These are phyloP conservation scores for Rhopalosiphum nymphaeae DNA, from an alignment of 2,888 invertebrate genomes.

Conservation along the genomic window DNA sequence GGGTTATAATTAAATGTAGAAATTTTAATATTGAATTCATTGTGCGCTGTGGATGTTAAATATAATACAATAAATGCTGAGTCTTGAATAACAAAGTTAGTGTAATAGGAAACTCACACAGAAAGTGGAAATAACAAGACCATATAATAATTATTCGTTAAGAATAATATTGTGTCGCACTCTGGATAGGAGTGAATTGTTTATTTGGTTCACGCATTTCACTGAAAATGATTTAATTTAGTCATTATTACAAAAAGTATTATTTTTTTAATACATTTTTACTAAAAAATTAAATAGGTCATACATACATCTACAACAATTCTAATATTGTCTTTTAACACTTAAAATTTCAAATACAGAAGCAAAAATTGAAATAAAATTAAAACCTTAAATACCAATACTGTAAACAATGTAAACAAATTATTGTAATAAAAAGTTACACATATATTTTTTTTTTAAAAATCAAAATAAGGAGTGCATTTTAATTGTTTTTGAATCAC, in stretches of 20 bases:
- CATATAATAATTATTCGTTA: neutral
- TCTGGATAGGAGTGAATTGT: neutral
- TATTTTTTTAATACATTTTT: neutral
- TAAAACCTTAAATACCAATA: neutral
- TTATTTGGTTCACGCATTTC: neutral
- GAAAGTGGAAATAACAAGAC: neutral
- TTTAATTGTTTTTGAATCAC: neutral
- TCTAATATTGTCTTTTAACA: neutral
- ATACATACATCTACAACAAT: neutral
- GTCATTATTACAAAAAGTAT: neutral
- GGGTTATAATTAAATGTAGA: neutral
- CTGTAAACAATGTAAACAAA: neutral
- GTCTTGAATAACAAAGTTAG: neutral
- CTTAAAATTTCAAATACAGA: neutral
- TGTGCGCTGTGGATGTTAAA: neutral
- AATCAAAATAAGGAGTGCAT: neutral
- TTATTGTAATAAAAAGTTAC: neutral
- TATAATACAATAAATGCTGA: neutral
- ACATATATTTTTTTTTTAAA: neutral
- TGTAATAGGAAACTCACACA: neutral
- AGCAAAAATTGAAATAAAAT: neutral
- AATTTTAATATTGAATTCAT: neutral
- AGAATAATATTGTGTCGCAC: neutral
- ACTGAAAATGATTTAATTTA: neutral
- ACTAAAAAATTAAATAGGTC: neutral